These are phyloP conservation scores for Temnothorax curvispinosus DNA, from an alignment of 1,140 invertebrate species.

Conservation along the genomic window DNA sequence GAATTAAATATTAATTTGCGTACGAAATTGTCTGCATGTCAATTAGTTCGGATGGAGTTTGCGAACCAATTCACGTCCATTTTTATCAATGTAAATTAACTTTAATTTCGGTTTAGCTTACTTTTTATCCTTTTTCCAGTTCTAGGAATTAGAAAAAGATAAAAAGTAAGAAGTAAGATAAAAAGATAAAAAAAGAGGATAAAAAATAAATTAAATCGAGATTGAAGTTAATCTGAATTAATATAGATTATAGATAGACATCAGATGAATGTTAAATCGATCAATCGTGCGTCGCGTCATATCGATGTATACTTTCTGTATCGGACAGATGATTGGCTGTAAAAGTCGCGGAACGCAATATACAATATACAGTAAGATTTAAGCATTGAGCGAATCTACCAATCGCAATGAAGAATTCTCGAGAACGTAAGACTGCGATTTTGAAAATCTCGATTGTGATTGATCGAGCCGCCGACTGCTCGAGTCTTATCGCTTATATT, in stretches of 20 bases:
- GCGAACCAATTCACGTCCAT: too few relatives aligned
- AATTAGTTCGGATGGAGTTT: not conserved
- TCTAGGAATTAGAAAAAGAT: too few relatives aligned
- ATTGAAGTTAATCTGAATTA: too few relatives aligned
- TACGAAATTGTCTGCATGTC: not conserved
- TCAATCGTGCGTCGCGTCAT: not conserved
- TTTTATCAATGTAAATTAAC: too few relatives aligned
- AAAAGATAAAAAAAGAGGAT: too few relatives aligned
- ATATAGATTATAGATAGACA: too few relatives aligned
- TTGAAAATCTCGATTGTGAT: not conserved
- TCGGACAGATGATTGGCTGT: not conserved
- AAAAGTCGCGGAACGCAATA: too few relatives aligned
- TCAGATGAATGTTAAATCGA: not conserved
- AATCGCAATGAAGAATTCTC: not conserved
- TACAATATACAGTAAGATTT: not conserved
- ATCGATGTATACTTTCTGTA: not conserved
- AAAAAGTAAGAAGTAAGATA: too few relatives aligned
- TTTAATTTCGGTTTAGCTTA: too few relatives aligned
- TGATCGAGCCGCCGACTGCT: not conserved
- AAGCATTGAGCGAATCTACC: not conserved
- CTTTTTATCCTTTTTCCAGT: too few relatives aligned
- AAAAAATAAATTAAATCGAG: too few relatives aligned
- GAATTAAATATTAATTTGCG: conserved; percentile 1
- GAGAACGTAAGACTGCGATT: not conserved
- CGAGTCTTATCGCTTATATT: not conserved